phyloP scores from a whole-genome alignment of 2,888 invertebrate genomes.

The Sialis lutaria region DNA sequence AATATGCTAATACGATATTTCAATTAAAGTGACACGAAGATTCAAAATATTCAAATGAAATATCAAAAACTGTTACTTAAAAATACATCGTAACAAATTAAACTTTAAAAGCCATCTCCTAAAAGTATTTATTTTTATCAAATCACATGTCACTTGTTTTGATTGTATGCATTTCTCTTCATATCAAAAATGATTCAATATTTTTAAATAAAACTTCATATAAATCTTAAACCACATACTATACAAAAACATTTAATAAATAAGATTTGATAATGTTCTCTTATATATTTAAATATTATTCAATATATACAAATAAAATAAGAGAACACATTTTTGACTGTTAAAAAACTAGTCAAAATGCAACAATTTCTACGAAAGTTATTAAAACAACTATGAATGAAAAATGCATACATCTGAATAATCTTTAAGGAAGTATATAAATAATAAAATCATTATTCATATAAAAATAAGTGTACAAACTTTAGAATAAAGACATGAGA shows the following conservation, averaged over 20 bases:
- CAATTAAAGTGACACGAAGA: neutral
- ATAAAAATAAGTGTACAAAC: neutral
- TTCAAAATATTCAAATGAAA: neutral
- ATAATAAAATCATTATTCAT: neutral
- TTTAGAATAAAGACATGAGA: neutral
- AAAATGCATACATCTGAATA: neutral
- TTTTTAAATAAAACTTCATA: too few species aligned
- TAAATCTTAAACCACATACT: too few species aligned
- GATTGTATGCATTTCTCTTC: neutral
- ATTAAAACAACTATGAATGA: too few species aligned
- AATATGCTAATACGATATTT: neutral
- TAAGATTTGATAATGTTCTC: too few species aligned
- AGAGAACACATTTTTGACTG: neutral
- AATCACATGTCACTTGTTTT: neutral
- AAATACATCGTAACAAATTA: neutral
- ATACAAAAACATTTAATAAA: too few species aligned
- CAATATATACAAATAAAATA: too few species aligned
- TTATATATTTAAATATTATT: too few species aligned
- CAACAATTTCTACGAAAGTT: too few species aligned
- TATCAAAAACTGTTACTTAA: neutral
- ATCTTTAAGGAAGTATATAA: neutral
- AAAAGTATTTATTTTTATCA: neutral
- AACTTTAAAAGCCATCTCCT: neutral
- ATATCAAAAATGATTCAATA: too few species aligned
- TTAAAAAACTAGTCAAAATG: too few species aligned